Evolutionary conservation across 2,113 vertebrate genomes (phyloP), one percentile per base, ranked within the genome.

Genomic region (Colinus virginianus): DNA sequence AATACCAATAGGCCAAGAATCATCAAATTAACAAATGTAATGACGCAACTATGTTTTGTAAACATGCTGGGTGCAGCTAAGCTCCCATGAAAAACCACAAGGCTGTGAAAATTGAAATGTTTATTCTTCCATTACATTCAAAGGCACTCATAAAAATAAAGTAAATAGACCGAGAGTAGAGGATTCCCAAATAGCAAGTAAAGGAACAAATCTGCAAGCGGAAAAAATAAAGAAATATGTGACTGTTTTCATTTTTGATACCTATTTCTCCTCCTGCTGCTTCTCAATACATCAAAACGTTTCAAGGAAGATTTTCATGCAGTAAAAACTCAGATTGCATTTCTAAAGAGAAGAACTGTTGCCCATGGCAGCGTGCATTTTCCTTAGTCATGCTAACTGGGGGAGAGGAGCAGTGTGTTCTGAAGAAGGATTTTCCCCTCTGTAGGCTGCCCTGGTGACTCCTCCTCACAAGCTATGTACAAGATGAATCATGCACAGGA

Each of bases 101-200:
- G 85, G 26, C 77, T 90, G 53, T 62, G 53, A 84, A 95, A 88
- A 79, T 25, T 17, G 23, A 90, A 95, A 86, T 96, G 91, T 93
- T 96, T 94, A 64, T 89, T 90, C 82, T 97, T 82, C 81, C 32
- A 59, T 74, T 59, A 61, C 48, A 88, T 89, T 91, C 25, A 90
- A 75, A 74, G n/a, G 71, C 77, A 83, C 12, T 78, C 38, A 92
- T 83, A 80, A 96, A 93, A 94, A 87, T 74, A 62, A 90, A 90
- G 36, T 81, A 71, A 76, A 79, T 34, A 91, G 75, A 94, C 1
- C 55, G 61, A 92, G 38, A 64, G 64, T 74, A 43, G 34, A 78
- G 51, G 58, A 67, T 87, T 93, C 69, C 62, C 49, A 87, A 80
- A 48, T 20, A 72, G 49, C 56, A 78, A 87, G 20, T 23, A 59